These are phyloP conservation scores for Lepidonotus clava DNA, from an alignment of 2,888 invertebrate species.

Conservation along the genomic window DNA sequence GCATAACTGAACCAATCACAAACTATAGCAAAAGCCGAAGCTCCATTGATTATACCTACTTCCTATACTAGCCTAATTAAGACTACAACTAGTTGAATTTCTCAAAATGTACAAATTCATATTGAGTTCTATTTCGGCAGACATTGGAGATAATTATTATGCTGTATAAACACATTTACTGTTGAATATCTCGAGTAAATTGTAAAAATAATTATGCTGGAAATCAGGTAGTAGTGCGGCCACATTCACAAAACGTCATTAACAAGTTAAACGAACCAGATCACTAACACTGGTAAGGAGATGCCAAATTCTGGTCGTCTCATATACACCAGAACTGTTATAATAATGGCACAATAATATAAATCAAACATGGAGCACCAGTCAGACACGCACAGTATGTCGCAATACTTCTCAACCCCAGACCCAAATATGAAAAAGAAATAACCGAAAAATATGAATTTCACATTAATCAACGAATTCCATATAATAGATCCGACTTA, in stretches of 20 bases:
- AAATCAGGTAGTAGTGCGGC: neutral
- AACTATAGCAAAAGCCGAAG: constrained; percentile 21
- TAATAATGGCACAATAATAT: constrained; percentile 11
- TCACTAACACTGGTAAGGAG: neutral
- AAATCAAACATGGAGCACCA: constrained; percentile 26
- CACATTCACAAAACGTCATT: neutral
- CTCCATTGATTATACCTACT: neutral
- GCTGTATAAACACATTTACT: no score
- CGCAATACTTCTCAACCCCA: neutral
- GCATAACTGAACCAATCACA: constrained; percentile 26
- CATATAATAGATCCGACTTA: neutral
- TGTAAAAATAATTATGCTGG: no score
- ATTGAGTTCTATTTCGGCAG: neutral
- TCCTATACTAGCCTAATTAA: neutral
- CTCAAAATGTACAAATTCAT: constrained; percentile 24
- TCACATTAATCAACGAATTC: neutral
- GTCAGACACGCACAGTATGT: neutral
- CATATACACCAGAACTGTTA: constrained; percentile 5
- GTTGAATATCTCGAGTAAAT: no score
- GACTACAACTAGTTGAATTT: constrained; percentile 3
- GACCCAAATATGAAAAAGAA: neutral
- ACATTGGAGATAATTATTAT: neutral
- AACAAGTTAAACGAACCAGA: neutral
- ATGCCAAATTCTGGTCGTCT: neutral
- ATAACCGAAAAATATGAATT: neutral